Percentiles rank a stretch among this genome's conserved stretches.
Evolutionary conservation across 37 sponge, comb jelly and placozoan genomes (phyloP).

Genomic region (Diacarnus erythraeanus): DNA sequence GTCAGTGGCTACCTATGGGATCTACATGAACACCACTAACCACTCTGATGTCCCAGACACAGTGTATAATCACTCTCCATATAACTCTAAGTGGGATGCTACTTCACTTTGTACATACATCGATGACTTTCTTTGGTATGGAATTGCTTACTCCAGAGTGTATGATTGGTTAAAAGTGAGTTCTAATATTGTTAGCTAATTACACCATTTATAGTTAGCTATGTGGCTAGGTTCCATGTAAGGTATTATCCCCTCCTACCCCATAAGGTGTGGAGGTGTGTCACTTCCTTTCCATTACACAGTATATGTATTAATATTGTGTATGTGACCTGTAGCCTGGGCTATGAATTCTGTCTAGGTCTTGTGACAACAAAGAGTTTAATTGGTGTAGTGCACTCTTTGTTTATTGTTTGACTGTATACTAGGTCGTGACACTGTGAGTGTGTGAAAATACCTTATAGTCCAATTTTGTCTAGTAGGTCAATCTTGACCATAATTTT

Average conservation of each 20-base stretch:
- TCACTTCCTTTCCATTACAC: not conserved
- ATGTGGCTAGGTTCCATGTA: not conserved
- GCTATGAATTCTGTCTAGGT: no score
- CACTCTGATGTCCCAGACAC: conserved; percentile 1
- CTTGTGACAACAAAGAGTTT: no score
- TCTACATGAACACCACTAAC: conserved; percentile 19
- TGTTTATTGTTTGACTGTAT: no score
- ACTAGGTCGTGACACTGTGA: no score
- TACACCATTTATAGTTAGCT: not conserved
- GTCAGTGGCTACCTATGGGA: conserved; percentile 34
- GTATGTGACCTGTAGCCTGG: no score
- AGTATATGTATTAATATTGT: not conserved
- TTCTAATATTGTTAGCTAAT: not conserved
- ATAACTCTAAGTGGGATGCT: conserved; percentile 37
- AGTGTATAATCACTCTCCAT: conserved; percentile 40
- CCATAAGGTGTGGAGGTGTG: not conserved
- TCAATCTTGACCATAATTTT: no score
- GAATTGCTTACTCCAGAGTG: conserved; percentile 39
- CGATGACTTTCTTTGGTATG: conserved; percentile 61
- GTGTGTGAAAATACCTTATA: no score
- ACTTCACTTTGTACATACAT: conserved; percentile 5
- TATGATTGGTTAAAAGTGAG: conserved; percentile 46
- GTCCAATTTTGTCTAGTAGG: no score
- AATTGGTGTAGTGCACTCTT: no score
- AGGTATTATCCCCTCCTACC: not conserved